Percentiles rank a stretch among this genome's conserved stretches.
These are phyloP conservation scores for Danio tinwini DNA, from an alignment of 2,797 vertebrate genomes.

Conservation along the genomic window DNA sequence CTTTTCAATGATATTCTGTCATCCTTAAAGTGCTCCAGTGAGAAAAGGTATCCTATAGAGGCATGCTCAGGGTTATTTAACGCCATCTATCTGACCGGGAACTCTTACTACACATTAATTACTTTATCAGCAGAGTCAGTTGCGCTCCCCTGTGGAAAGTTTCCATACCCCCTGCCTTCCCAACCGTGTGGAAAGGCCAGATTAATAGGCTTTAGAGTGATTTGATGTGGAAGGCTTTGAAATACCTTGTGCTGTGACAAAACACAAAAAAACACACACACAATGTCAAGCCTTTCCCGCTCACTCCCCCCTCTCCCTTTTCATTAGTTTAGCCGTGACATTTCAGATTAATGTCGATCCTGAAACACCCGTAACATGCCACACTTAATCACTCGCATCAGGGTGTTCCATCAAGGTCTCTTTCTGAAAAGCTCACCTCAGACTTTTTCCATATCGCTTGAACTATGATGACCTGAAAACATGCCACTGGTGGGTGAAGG, in stretches of 20 bases:
- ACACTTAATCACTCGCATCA: slow-evolving; percentile 67
- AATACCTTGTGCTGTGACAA: slow-evolving; percentile 69
- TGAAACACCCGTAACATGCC: slow-evolving; percentile 65
- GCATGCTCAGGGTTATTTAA: slow-evolving; percentile 2
- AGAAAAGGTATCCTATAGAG: neutral
- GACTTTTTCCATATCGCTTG: slow-evolving; percentile 43
- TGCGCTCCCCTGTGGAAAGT: slow-evolving; percentile 48
- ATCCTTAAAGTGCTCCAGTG: slow-evolving; percentile 9
- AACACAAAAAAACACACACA: slow-evolving; percentile 11
- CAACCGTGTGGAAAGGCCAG: slow-evolving; percentile 53
- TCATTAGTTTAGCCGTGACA: slow-evolving; percentile 65
- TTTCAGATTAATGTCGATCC: slow-evolving; percentile 68
- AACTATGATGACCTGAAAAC: slow-evolving; percentile 41
- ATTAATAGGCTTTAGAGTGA: slow-evolving; percentile 67
- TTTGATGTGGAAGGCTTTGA: slow-evolving; percentile 75
- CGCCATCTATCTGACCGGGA: slow-evolving; percentile 12
- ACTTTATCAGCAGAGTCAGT: slow-evolving; percentile 50
- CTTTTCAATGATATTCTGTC: neutral
- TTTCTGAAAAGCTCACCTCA: slow-evolving; percentile 43
- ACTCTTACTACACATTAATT: slow-evolving; percentile 53
- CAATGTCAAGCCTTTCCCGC: slow-evolving; percentile 10
- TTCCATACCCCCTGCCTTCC: slow-evolving; percentile 54
- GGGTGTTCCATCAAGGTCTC: slow-evolving; percentile 32
- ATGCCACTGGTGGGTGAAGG: slow-evolving; percentile 28
- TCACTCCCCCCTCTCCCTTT: slow-evolving; percentile 66